These are phyloP conservation scores for Isurus oxyrinchus DNA, from an alignment of 2,113 vertebrate species.

Conservation along the genomic window DNA sequence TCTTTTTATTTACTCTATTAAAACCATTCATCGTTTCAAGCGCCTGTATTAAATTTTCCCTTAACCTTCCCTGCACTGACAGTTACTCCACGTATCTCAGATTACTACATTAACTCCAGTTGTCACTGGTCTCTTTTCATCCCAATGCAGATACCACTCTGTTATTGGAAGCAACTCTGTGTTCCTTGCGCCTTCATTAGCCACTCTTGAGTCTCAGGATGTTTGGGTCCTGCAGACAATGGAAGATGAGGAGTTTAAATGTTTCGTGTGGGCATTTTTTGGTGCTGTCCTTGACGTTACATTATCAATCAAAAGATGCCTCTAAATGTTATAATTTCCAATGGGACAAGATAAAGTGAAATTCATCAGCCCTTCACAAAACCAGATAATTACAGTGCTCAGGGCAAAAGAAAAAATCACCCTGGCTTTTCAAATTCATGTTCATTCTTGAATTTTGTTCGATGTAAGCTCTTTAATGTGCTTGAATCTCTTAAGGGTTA, in stretches of 20 bases:
- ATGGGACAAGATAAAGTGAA: slow-evolving; percentile 13
- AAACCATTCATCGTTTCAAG: neutral
- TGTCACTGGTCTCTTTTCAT: neutral
- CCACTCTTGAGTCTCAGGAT: neutral
- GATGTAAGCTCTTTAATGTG: neutral
- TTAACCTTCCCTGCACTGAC: neutral
- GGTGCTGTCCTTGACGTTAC: neutral
- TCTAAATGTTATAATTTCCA: neutral
- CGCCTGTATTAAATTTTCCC: neutral
- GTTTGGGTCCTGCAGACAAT: neutral
- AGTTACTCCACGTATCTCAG: neutral
- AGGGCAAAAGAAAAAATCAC: neutral
- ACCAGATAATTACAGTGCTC: neutral
- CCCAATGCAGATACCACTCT: neutral
- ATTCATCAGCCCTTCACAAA: neutral
- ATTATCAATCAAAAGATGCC: neutral
- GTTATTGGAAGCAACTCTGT: neutral
- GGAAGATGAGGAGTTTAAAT: neutral
- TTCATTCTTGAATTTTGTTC: neutral
- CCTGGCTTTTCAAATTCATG: neutral
- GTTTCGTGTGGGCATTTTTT: neutral
- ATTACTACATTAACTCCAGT: neutral
- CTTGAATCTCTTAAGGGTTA: slow-evolving; percentile 18
- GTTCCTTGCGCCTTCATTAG: neutral
- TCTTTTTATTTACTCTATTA: neutral